phyloP scores from a whole-genome alignment of 2,797 vertebrate species.

The Dryobates pubescens region DNA sequence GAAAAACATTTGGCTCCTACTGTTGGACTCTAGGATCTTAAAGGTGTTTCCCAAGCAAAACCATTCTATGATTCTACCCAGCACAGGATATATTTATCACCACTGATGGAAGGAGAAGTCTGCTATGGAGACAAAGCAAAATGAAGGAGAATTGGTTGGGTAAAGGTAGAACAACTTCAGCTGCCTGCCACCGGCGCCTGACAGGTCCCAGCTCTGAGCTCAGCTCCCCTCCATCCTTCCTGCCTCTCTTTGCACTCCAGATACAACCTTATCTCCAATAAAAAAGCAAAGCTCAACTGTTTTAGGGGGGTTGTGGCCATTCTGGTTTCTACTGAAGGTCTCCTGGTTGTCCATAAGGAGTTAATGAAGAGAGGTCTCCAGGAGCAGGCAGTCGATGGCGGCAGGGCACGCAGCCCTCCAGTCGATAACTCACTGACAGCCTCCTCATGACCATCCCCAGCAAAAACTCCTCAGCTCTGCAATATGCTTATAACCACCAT shows the following conservation, averaged over 20 bases:
- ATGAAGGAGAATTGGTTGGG: slow-evolving; percentile 21
- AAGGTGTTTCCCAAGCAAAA: too few relatives aligned
- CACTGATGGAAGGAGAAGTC: accelerated
- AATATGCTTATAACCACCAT: not conserved
- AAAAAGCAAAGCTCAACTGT: not conserved
- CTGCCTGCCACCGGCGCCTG: not conserved
- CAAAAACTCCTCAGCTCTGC: not conserved
- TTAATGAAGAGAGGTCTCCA: not conserved
- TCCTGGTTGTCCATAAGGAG: accelerated
- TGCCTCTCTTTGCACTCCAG: not conserved
- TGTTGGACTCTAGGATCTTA: too few relatives aligned
- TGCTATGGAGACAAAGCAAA: not conserved
- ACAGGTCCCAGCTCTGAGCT: not conserved
- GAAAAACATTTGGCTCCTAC: too few relatives aligned
- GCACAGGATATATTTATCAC: not conserved
- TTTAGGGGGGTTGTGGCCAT: not conserved
- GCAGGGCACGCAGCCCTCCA: not conserved
- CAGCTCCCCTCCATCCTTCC: not conserved
- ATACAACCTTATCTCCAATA: too few relatives aligned
- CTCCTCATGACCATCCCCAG: not conserved
- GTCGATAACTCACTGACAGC: not conserved
- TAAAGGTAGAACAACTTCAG: not conserved
- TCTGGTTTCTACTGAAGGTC: accelerated
- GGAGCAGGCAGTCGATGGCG: not conserved
- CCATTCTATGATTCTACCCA: not conserved